Evolutionary conservation across 1,140 invertebrate species (phyloP).

Genomic region (Aphelenchoides avenae): DNA sequence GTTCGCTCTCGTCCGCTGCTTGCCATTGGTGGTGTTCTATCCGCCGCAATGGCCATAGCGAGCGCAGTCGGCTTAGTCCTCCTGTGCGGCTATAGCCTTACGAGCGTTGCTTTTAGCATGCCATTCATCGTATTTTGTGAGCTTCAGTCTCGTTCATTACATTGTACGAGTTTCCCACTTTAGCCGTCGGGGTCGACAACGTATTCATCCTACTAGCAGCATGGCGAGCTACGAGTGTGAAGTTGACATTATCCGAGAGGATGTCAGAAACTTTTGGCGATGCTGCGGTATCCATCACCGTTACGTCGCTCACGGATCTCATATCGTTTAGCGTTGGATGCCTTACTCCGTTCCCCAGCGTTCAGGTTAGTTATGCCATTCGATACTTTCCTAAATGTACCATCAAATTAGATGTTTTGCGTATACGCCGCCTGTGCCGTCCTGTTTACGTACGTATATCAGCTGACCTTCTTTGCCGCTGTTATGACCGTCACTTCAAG

Average conservation of each 20-base stretch:
- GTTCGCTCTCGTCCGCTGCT: slow-evolving; percentile 83
- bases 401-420: slow-evolving; percentile 49
- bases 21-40: slow-evolving; percentile 83
- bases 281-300: slow-evolving; percentile 94
- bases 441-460: slow-evolving; percentile 61
- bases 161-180: slow-evolving; percentile 20
- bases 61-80: slow-evolving; percentile 51
- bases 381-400: slow-evolving; percentile 14
- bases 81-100: slow-evolving; percentile 45
- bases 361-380: slow-evolving; percentile 61
- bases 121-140: slow-evolving; percentile 92
- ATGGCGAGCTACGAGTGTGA: slow-evolving; percentile 77
- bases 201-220: slow-evolving; percentile 72
- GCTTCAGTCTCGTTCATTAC: slow-evolving; percentile 53
- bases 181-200: slow-evolving; percentile 58
- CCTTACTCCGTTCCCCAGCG: slow-evolving; percentile 68
- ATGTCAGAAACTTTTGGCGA: slow-evolving; percentile 74
- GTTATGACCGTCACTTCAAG: slow-evolving; percentile 56
- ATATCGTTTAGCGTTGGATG: slow-evolving; percentile 94
- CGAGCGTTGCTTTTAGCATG: slow-evolving; percentile 63
- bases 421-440: slow-evolving; percentile 59
- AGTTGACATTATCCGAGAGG: slow-evolving; percentile 74
- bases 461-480: slow-evolving; percentile 61
- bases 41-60: slow-evolving; percentile 72
- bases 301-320: slow-evolving; percentile 94